A percentile compares a stretch with the other conserved stretches of the same genome.
Evolutionary conservation across 2,888 invertebrate species (phyloP).

Genomic region (Pecten maximus): DNA sequence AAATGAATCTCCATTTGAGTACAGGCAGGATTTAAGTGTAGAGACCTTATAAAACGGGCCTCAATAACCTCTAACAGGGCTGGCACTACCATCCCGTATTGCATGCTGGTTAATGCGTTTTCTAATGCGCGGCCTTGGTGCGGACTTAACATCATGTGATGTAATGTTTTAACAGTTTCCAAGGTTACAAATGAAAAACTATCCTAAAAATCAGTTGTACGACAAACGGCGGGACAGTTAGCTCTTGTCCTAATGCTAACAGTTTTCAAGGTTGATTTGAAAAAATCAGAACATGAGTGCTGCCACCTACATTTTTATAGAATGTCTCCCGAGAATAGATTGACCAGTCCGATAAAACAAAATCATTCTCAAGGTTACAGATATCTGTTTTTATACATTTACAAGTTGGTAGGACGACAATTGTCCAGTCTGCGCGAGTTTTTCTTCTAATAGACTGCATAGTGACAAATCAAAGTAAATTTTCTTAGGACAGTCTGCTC

Average conservation of each 20-base stretch:
- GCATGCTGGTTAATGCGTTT: conserved; percentile 8
- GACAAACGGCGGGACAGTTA: neutral
- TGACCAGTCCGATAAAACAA: neutral
- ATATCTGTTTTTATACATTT: neutral
- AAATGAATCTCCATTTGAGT: neutral
- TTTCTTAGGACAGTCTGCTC: neutral
- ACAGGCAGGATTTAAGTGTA: neutral
- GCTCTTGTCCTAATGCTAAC: neutral
- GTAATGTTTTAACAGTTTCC: conserved; percentile 33
- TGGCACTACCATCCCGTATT: neutral
- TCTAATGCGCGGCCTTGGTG: conserved; percentile 25
- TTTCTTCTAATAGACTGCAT: neutral
- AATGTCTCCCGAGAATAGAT: neutral
- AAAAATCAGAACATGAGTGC: neutral
- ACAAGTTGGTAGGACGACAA: neutral
- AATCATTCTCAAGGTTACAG: neutral
- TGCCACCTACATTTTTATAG: neutral
- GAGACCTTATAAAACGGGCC: neutral
- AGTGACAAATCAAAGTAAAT: neutral
- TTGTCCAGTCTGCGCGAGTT: neutral
- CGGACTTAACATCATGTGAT: conserved; percentile 25
- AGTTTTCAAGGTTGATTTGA: conserved; percentile 19
- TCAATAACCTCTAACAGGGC: neutral
- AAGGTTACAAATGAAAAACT: conserved; percentile 19
- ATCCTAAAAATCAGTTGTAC: neutral